Percentiles rank a stretch among this genome's conserved stretches.
Conservation (phyloP, 2,888 invertebrate genomes). For the Lycocerus yunnanus region DNA sequence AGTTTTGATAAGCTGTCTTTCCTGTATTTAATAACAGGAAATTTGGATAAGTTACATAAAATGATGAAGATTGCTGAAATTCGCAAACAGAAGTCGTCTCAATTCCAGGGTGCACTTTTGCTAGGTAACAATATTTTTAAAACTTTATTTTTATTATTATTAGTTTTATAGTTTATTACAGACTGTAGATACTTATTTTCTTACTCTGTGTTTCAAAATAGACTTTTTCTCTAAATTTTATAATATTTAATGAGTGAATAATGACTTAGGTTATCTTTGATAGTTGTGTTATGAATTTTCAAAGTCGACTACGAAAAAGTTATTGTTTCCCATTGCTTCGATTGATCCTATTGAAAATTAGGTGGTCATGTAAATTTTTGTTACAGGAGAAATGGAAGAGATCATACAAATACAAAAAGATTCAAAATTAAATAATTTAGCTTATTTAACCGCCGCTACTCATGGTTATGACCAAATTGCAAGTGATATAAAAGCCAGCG, state of each 20-base stretch:
- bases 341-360: too few species aligned
- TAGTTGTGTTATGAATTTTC: too few species aligned
- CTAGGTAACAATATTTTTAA: conserved; percentile 54
- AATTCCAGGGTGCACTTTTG: conserved; percentile 92
- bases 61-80: conserved; percentile 99
- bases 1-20: conserved; percentile 99
- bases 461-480: conserved; percentile 86
- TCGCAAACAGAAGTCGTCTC: conserved; percentile 93
- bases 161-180: too few species aligned
- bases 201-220: too few species aligned
- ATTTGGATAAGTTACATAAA: conserved; percentile 94
- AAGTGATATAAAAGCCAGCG: conserved; percentile 68
- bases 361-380: conserved; percentile 59
- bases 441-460: conserved; percentile 93
- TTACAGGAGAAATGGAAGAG: conserved; percentile 91
- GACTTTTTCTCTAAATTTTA: too few species aligned
- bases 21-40: conserved; percentile 96
- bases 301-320: too few species aligned
- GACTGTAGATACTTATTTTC: too few species aligned
- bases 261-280: too few species aligned
- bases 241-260: too few species aligned
- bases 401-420: conserved; percentile 82
- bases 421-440: conserved; percentile 77
- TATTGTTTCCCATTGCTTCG: too few species aligned
- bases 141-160: too few species aligned